Evolutionary conservation across 2,113 vertebrate species (phyloP), one percentile per base, ranked within the genome.

Genomic region (Uria lomvia): DNA sequence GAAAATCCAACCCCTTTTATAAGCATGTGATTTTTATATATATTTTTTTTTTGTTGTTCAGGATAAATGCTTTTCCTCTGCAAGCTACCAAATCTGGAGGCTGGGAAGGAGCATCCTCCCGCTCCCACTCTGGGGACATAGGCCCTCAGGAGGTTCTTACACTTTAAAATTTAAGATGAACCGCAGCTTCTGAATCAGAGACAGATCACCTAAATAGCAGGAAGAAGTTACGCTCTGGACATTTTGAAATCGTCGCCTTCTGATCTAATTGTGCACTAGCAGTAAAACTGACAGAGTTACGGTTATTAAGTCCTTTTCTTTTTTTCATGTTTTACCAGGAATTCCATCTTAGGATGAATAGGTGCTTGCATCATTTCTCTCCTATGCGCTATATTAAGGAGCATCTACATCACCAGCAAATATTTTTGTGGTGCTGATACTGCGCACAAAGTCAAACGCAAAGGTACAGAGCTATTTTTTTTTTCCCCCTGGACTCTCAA

Each of bases 391-490:
- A 36, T 84, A 71, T 63, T 93, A 90, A 88, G 86, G 60, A 88
- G 18, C 21, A 84, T 67, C 55, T 86, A 92, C 72, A 65, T 86
- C 92, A 90, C 80, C 82, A 96, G 72, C 85, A 93, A 93, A 76
- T 94, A 86, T 85, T 90, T 94, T 75, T 90, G 38, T 66, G 92
- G 50, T 83, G 88, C 77, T 68, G 70, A 85, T 88, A 32, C 58
- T 84, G 80, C 36, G 8, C 15, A 38, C 60, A 63, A 81, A 90
- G 68, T 91, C 60, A 92, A 88, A 89, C 3, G 14, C 27, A 65
- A 75, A 87, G 60, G 56, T 87, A 56, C 7, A 45, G 56, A 59
- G 26, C 9, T 71, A 47, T 85, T 12, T 20, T 29, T 50, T 30
- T 50, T 38, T 30, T 12, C 1, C 1, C 34, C 9, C 47, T 15